Evolutionary conservation across 2,888 invertebrate species (phyloP), one percentile per base, ranked within the genome.

Genomic region (Ormyrus labotus): DNA sequence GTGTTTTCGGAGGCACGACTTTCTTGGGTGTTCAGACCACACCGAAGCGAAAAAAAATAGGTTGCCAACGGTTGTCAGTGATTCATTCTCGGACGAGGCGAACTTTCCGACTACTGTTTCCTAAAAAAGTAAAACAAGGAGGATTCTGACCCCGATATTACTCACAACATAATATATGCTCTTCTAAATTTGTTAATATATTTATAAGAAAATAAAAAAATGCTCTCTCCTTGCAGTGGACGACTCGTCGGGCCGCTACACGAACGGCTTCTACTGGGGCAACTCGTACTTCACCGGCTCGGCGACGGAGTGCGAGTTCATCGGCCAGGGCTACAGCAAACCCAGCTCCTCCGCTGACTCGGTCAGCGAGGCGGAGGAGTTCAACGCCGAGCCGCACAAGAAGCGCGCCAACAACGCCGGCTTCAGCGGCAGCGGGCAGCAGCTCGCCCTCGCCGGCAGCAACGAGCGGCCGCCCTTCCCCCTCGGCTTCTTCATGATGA

Each of bases 201-300:
- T 19, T 19, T 1, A 19, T 2, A 19, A 1, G 19, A 19, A 19
- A 19, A 19, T 19, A 19, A 19, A 19, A 19, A 3, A 3, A 3
- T 34, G 4, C 34, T 34, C 34, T 34, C 34, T 2, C 3, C 13
- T 48, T 84, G 0, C 86, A 91, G 91, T 87, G 82, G 90, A 90
- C 64, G 91, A 91, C 71, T 88, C 91, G 6, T 90, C 90, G 45
- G 91, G 91, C 9, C 88, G 91, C 75, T 91, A 88, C 84, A 89
- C 89, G 0, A 89, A 89, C 79, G 89, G 91, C 11, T 91, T 89
- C 84, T 89, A 89, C 82, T 91, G 91, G 91, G 91, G 91, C 19
- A 91, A 91, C 82, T 87, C 88, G 7, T 91, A 89, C 80, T 91
- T 90, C 84, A 85, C 86, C 6, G 91, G 91, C 51, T 91, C 91